Percentiles rank a stretch among this genome's conserved stretches.
phyloP scores from a whole-genome alignment of 2,888 invertebrate genomes.

The Ligdia adustata region DNA sequence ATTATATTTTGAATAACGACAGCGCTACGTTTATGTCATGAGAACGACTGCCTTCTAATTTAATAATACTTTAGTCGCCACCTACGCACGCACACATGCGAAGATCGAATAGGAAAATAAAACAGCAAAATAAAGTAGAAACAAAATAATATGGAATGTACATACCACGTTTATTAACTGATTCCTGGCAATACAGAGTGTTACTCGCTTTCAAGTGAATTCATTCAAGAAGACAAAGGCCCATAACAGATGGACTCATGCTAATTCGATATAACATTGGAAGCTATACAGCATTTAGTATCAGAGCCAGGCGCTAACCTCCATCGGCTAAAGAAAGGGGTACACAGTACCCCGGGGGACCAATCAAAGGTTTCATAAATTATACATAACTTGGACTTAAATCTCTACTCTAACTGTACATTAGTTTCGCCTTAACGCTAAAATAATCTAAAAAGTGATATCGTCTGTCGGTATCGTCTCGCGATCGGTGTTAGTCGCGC shows the following conservation, averaged over 20 bases:
- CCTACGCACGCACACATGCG: slow-evolving; percentile 43
- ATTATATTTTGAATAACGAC: slow-evolving; percentile 61
- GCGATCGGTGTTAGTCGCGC: slow-evolving; percentile 70
- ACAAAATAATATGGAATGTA: slow-evolving; percentile 92
- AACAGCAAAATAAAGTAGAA: slow-evolving; percentile 82
- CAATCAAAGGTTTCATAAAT: slow-evolving; percentile 75
- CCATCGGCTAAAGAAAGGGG: slow-evolving; percentile 63
- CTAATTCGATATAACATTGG: slow-evolving; percentile 74
- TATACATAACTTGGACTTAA: slow-evolving; percentile 80
- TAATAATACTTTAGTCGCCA: slow-evolving; percentile 57
- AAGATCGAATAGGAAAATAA: slow-evolving; percentile 77
- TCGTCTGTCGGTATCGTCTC: slow-evolving; percentile 73
- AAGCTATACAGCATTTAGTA: slow-evolving; percentile 71
- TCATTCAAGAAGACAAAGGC: slow-evolving; percentile 54
- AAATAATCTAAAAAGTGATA: slow-evolving; percentile 83
- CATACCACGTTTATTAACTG: slow-evolving; percentile 89
- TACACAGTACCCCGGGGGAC: slow-evolving; percentile 77
- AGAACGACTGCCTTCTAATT: slow-evolving; percentile 62
- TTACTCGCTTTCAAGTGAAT: slow-evolving; percentile 64
- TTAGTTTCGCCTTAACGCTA: slow-evolving; percentile 85
- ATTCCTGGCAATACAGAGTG: slow-evolving; percentile 85
- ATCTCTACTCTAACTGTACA: slow-evolving; percentile 85
- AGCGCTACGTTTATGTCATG: slow-evolving; percentile 63
- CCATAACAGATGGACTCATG: slow-evolving; percentile 62
- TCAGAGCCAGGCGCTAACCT: slow-evolving; percentile 72